These are phyloP conservation scores for Callosobruchus maculatus DNA, from an alignment of 2,888 invertebrate genomes.

Conservation along the genomic window DNA sequence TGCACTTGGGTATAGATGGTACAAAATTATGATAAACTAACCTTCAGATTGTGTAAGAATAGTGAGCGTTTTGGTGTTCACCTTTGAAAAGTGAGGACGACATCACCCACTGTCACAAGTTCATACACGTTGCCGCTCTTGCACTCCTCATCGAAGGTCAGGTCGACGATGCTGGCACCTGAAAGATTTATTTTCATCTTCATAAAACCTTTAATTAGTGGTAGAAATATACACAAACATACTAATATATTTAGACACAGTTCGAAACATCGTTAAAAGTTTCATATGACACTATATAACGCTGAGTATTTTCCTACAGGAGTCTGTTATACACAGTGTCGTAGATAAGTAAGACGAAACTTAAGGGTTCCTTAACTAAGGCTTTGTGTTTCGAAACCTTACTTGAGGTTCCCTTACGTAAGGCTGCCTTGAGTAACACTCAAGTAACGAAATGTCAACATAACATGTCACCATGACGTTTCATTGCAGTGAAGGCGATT, in stretches of 20 bases:
- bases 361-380: too few species aligned
- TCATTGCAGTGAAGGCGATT: too few species aligned
- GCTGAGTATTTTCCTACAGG: neutral
- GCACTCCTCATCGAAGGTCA: neutral
- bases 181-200: neutral
- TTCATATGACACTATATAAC: neutral
- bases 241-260: neutral
- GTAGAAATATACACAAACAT: neutral
- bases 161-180: neutral
- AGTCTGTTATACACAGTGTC: too few species aligned
- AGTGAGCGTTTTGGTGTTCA: neutral
- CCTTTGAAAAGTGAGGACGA: neutral
- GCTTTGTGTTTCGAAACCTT: too few species aligned
- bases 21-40: neutral
- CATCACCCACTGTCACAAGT: neutral
- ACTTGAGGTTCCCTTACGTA: too few species aligned
- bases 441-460: too few species aligned
- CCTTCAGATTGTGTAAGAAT: neutral
- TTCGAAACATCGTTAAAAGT: neutral
- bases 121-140: neutral
- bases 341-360: too few species aligned
- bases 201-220: neutral
- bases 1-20: too few species aligned
- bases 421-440: too few species aligned
- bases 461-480: too few species aligned